Evolutionary conservation across 2,113 vertebrate genomes (phyloP).

Genomic region (Gulo gulo): DNA sequence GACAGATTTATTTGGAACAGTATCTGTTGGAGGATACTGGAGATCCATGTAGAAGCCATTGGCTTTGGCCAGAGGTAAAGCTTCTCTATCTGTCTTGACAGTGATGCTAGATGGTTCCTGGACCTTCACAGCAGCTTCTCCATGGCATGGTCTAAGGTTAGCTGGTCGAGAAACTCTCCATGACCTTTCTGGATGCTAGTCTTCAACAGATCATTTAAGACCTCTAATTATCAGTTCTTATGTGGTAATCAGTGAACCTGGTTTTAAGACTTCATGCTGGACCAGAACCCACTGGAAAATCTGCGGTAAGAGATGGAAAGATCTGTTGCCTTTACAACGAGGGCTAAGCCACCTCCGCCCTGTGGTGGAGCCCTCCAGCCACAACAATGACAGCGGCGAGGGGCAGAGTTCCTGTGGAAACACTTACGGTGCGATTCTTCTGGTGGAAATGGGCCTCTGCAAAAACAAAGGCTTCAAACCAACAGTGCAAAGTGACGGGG

Average conservation of each 20-base stretch:
- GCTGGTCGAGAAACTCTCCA: neutral
- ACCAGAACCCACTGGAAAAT: conserved; percentile 80
- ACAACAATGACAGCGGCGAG: conserved; percentile 73
- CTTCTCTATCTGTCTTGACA: neutral
- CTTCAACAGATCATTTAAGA: neutral
- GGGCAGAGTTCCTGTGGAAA: conserved; percentile 84
- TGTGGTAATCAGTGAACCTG: neutral
- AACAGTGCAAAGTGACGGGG: neutral
- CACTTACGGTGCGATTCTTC: conserved; percentile 60
- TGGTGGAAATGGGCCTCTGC: conserved; percentile 39
- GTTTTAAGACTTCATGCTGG: neutral
- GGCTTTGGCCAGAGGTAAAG: neutral
- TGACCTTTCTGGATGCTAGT: neutral
- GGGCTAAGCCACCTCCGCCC: conserved; percentile 67
- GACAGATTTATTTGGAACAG: neutral
- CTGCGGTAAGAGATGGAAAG: conserved; percentile 75
- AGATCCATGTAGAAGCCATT: neutral
- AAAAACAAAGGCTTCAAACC: conserved; percentile 19
- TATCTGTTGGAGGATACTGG: neutral
- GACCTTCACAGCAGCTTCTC: neutral
- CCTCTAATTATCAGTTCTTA: neutral
- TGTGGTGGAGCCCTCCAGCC: conserved; percentile 55
- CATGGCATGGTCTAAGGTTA: neutral
- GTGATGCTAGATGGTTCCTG: fast-evolving
- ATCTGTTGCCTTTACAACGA: conserved; percentile 59